Evolutionary conservation across 2,113 vertebrate species (phyloP).

Genomic region (Cervus canadensis): DNA sequence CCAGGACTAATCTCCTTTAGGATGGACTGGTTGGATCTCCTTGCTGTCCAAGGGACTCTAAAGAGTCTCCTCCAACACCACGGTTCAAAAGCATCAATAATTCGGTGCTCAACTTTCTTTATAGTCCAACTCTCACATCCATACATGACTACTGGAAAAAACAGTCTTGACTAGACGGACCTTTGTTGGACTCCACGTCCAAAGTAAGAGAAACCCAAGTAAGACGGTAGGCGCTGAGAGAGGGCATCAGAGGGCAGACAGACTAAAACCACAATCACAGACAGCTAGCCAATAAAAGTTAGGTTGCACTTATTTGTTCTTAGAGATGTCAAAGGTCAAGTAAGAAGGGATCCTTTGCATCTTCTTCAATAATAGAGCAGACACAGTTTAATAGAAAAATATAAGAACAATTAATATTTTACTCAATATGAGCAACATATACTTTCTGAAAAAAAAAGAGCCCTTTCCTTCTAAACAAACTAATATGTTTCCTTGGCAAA

Average conservation of each 20-base stretch:
- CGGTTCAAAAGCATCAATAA: background rate
- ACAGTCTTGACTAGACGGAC: background rate
- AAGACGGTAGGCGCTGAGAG: background rate
- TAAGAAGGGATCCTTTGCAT: background rate
- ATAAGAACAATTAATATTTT: background rate
- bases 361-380: background rate
- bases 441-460: background rate
- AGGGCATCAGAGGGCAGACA: background rate
- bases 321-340: background rate
- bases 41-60: background rate
- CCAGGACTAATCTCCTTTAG: background rate
- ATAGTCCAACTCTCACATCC: background rate
- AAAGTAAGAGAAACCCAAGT: background rate
- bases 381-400: background rate
- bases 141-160: background rate
- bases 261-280: background rate
- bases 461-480: background rate
- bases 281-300: background rate
- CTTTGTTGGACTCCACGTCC: fast-evolving
- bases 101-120: background rate
- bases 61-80: background rate
- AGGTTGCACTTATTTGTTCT: background rate
- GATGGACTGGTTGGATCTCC: background rate
- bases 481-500: background rate
- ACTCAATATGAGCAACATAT: background rate